Percentiles rank a stretch among this genome's conserved stretches.
These are phyloP conservation scores for Trissoscelio sp. DNA, from an alignment of 2,888 invertebrate species.

Conservation along the genomic window DNA sequence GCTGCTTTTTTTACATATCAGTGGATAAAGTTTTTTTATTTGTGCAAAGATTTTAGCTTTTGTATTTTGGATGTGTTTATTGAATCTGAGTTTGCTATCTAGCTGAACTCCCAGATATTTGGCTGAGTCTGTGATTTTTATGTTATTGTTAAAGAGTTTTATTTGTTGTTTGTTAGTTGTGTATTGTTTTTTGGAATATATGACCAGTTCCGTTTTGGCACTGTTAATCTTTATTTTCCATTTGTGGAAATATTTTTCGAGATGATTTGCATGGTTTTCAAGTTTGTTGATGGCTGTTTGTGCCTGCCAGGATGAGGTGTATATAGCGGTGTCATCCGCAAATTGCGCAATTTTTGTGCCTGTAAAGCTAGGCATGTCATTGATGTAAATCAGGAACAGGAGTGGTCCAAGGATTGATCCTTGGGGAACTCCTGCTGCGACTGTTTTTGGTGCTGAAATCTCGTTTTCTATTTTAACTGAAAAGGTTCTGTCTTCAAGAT, in stretches of 20 bases:
- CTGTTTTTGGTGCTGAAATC: not conserved
- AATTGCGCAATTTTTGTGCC: not conserved
- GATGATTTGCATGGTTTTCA: not conserved
- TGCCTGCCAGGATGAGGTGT: not conserved
- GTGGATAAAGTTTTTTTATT: constrained; percentile 6
- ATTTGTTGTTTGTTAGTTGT: not conserved
- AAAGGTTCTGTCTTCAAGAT: not conserved
- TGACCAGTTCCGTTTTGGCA: not conserved
- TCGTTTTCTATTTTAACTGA: not conserved
- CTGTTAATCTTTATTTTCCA: constrained; percentile 16
- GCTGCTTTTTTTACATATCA: not conserved
- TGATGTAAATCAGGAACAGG: constrained; percentile 1
- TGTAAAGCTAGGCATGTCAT: constrained; percentile 6
- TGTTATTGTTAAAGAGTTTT: not conserved
- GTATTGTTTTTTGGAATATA: not conserved
- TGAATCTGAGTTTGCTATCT: constrained; percentile 9
- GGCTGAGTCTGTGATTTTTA: not conserved
- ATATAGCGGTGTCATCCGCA: not conserved
- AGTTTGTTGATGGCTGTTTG: not conserved
- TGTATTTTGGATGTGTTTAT: not conserved
- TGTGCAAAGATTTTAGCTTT: constrained; percentile 1
- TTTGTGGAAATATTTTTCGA: not conserved
- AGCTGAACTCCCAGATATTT: constrained; percentile 10
- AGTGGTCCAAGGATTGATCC: not conserved
- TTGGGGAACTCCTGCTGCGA: not conserved